Base-by-base conservation (phyloP, 2,888 invertebrate genomes). In the Sylvicola fuscatus region DNA sequence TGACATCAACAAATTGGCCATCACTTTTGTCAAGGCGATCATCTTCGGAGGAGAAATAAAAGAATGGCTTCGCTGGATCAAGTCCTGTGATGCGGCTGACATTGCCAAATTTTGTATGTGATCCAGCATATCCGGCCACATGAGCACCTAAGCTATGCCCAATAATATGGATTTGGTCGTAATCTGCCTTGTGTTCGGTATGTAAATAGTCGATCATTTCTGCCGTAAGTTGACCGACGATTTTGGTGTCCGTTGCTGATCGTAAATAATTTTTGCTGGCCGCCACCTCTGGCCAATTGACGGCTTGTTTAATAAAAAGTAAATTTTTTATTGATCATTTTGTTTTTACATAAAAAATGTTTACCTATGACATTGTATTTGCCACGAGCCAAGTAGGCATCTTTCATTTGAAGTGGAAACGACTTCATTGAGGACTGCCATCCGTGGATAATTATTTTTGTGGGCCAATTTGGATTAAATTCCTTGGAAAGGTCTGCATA, bases 1-100 rank as follows among this genome's bases (percentile, higher is more conserved):
- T 72, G 1, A 79, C 66, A 48, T 81, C 80, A 17, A 75, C 81
- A 46, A 77, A 81, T 15, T 62, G 54, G 0, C 79, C 80, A 49
- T 81, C 79, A 3, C 59, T 64, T 26, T 56, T 54, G 42, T 75
- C 75, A 33, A 81, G 55, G 34, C 64, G 58, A 36, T 45, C 48
- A 13, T 42, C 38, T 4, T 44, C 44, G n/a, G 50, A 52, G 33
- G 54, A 53, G 37, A 52, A 50, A 37, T 56, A 56, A 48, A 74
- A 76, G 4, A 66, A 57, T 0, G 75, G 75, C 14, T 67, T 51
- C 1, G 81, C 80, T 1, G 81, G 79, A 56, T 81, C 80, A 42
- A 70, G 41, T 3, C 73, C 74, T 34, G 74, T 73, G 3, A 75
- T 67, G 46, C 74, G 62, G 28, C 54, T 49, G 14, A 71, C 52